A percentile compares a stretch with the other conserved stretches of the same genome.
Conservation (phyloP, 2,888 invertebrate species). For the Pherbina coryleti region DNA sequence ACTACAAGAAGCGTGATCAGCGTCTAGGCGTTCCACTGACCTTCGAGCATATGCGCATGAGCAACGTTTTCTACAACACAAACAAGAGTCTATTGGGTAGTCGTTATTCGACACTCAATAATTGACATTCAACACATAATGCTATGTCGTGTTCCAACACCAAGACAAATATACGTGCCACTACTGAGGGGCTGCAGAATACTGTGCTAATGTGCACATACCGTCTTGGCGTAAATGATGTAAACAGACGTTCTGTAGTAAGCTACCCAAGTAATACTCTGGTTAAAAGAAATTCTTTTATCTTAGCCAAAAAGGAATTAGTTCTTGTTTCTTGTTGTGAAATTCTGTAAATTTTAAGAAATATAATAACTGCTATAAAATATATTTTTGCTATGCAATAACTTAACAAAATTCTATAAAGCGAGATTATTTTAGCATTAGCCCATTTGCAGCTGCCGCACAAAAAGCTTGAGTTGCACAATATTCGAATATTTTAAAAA, state of each 20-base stretch:
- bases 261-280: neutral
- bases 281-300: constrained; percentile 47
- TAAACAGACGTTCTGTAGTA: neutral
- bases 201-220: neutral
- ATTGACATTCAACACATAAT: constrained; percentile 45
- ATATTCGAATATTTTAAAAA: neutral
- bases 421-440: neutral
- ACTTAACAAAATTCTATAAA: constrained; percentile 5
- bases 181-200: neutral
- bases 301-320: constrained; percentile 50
- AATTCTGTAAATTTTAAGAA: constrained; percentile 51
- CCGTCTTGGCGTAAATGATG: neutral
- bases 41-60: constrained; percentile 76
- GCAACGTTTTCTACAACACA: constrained; percentile 69
- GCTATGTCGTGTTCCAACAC: neutral
- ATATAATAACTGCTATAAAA: neutral
- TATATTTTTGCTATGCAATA: constrained; percentile 34
- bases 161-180: neutral
- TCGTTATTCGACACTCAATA: constrained; percentile 46
- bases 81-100: constrained; percentile 53
- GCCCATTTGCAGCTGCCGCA: neutral
- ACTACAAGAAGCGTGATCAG: constrained; percentile 87
- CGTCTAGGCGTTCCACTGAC: constrained; percentile 79
- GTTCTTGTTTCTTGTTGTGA: constrained; percentile 54
- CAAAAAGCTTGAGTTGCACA: neutral